Evolutionary conservation across 2,113 vertebrate species (phyloP).

Genomic region (Tiliqua scincoides): DNA sequence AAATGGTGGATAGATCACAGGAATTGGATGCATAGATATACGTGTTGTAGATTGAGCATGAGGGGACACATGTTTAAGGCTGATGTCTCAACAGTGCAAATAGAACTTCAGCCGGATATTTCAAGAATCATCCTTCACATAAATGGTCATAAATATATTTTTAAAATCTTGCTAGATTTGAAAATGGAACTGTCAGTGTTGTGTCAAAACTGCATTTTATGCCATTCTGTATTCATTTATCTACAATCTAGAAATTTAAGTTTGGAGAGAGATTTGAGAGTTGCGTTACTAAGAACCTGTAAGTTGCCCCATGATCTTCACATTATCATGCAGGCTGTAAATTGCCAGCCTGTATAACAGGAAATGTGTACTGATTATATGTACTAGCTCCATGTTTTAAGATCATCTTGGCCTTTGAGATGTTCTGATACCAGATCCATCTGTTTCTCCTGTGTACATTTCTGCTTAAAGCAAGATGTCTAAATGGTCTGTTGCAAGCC

Average conservation of each 20-base stretch:
- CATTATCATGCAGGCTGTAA: background rate
- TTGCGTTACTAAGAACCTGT: background rate
- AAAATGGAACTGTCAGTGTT: too few species aligned
- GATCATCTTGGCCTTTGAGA: constrained; percentile 10
- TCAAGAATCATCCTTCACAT: too few species aligned
- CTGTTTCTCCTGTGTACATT: fast-evolving
- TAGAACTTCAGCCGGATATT: background rate
- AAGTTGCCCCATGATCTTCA: background rate
- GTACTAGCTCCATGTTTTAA: background rate
- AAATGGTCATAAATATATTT: too few species aligned
- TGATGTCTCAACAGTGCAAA: background rate
- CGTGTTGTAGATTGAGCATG: background rate
- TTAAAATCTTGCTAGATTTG: too few species aligned
- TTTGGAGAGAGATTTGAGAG: background rate
- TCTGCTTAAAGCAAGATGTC: background rate
- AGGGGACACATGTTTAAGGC: background rate
- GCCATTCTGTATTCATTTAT: background rate
- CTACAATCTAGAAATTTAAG: background rate
- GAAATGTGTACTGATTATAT: background rate
- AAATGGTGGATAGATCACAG: background rate
- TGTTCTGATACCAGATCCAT: background rate
- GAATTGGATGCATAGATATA: background rate
- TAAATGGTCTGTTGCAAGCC: background rate
- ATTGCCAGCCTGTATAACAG: background rate
- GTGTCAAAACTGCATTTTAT: too few species aligned